Evolutionary conservation across 2,113 vertebrate genomes (phyloP), one percentile per base, ranked within the genome.

Genomic region (Grammomys surdaster): DNA sequence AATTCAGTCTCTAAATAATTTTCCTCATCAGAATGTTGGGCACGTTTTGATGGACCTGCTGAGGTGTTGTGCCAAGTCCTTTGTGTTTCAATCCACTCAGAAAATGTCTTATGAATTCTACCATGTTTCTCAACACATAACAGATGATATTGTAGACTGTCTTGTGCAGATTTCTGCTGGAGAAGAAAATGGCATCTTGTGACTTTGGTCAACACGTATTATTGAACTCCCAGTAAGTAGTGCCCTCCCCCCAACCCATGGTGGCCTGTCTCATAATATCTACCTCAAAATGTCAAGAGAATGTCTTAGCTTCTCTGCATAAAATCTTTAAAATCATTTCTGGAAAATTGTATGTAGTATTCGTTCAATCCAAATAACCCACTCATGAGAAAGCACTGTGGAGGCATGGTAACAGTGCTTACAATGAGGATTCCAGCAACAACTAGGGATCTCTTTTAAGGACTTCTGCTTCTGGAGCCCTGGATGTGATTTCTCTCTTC

Each of bases 1-100:
- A 56, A 60, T 60, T 91, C 58, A 26, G 36, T 36, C 84, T 96
- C 7, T 40, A 95, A 91, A 51, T 86, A 84, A 91, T 80, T 78
- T 95, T 96, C 82, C 67, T 48, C 46, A 51, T 78, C 36, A 87
- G 51, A 84, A 95, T 94, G 84, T 97, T 81, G 93, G 90, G 63
- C 12, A 88, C 0, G 0, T 93, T 94, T 94, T 93, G 72, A 92
- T 56, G 36, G 10, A 78, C 7, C 40, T 81, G 14, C 33, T 93
- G 7, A 19, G 88, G 81, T 54, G 3, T 88, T 91, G 93, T 81
- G 70, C n/a, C 33, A 80, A 91, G n/a, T 92, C 14, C 43, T 92
- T 95, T 26, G 9, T 31, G 72, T 92, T 95, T 93, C 54, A 72
- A 1, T 82, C 85, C 36, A 89, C 54, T 40, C 20, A 54, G 90